phyloP scores from a whole-genome alignment of 2,888 invertebrate species.

The Calephelis perditalis region DNA sequence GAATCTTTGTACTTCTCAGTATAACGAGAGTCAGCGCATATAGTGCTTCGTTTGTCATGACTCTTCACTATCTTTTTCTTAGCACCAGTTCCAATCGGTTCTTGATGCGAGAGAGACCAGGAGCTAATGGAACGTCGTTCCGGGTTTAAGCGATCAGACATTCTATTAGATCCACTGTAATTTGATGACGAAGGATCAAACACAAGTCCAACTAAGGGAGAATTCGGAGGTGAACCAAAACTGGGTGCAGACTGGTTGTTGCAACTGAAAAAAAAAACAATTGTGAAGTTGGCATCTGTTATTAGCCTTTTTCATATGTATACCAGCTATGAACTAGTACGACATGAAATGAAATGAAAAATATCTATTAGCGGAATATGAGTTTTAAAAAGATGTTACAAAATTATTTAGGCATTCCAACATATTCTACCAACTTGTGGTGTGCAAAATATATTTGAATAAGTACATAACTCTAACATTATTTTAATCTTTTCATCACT shows the following conservation, averaged over 20 bases:
- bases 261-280: conserved; percentile 50
- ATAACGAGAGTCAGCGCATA: conserved; percentile 54
- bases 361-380: too few species aligned
- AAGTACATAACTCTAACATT: too few species aligned
- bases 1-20: conserved; percentile 61
- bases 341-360: too few species aligned
- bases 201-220: conserved; percentile 63
- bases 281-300: too few species aligned
- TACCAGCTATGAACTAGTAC: too few species aligned
- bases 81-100: conserved; percentile 71
- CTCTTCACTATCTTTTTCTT: conserved; percentile 71
- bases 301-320: too few species aligned
- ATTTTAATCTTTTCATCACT: too few species aligned
- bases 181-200: conserved; percentile 65
- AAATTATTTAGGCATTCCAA: too few species aligned
- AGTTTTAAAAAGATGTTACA: too few species aligned
- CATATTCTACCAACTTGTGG: too few species aligned
- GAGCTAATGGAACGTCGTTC: conserved; percentile 62
- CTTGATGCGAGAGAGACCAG: conserved; percentile 60
- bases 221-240: conserved; percentile 69
- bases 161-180: conserved; percentile 53
- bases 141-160: conserved; percentile 49
- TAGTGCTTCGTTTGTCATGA: conserved; percentile 61
- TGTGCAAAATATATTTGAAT: too few species aligned
- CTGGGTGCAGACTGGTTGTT: conserved; percentile 60